Conservation (phyloP, 2,888 invertebrate species). For the Andrena chrysosceles region DNA sequence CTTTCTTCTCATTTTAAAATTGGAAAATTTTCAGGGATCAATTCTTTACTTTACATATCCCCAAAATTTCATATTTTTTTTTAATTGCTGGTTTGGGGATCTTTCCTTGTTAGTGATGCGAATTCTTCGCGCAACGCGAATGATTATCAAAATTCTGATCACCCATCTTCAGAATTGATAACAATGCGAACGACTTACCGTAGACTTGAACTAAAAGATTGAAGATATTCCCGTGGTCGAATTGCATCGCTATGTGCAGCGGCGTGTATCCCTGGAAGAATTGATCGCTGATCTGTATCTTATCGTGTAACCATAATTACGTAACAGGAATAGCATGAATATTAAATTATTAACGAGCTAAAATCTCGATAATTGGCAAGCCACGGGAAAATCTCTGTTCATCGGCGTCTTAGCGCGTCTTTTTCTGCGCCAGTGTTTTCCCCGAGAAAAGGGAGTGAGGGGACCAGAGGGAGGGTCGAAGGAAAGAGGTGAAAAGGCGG, state of each 20-base stretch:
- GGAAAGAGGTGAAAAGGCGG: not conserved
- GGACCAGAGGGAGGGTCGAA: not conserved
- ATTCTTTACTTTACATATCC: no score
- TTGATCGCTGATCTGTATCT: not conserved
- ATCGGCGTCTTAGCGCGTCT: constrained; percentile 38
- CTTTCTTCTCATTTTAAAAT: no score
- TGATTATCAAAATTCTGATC: no score
- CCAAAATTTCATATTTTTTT: no score
- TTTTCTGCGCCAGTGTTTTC: not conserved
- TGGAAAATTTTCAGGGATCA: no score
- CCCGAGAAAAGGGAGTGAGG: not conserved
- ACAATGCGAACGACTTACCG: constrained; percentile 88
- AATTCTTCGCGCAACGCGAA: no score
- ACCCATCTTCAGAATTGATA: not conserved
- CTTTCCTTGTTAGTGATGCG: no score
- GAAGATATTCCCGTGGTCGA: constrained; percentile 94
- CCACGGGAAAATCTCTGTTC: constrained; percentile 10
- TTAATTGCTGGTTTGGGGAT: no score
- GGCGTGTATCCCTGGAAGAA: constrained; percentile 95
- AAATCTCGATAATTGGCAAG: not conserved
- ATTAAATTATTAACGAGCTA: constrained; percentile 10
- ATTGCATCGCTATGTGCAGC: constrained; percentile 96
- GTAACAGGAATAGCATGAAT: not conserved
- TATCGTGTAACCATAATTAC: not conserved
- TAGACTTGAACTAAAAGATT: constrained; percentile 95